Percentiles rank a stretch among this genome's conserved stretches.
phyloP scores from a whole-genome alignment of 2,888 invertebrate species.

The Drosophila cyrtoloma region DNA sequence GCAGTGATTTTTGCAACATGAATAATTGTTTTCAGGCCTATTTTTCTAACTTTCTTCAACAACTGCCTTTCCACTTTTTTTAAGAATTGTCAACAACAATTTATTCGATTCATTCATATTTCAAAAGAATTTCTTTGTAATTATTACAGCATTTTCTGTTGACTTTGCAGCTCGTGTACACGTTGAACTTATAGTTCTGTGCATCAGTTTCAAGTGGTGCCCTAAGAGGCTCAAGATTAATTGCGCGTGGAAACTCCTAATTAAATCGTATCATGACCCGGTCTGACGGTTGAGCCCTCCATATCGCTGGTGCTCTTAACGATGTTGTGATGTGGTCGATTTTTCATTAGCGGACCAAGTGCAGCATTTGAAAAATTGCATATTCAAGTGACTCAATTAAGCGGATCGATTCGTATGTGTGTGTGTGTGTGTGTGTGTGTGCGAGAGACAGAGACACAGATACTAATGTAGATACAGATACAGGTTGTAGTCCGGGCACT shows the following conservation, averaged over 20 bases:
- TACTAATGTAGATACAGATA: constrained; percentile 44
- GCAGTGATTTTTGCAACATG: not conserved
- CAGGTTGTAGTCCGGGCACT: constrained; percentile 70
- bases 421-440: not conserved
- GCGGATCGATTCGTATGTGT: constrained; percentile 25
- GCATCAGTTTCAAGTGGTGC: constrained; percentile 42
- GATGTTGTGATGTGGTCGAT: constrained; percentile 71
- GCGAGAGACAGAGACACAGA: constrained; percentile 22
- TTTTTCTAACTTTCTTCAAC: not conserved
- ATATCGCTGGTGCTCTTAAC: constrained; percentile 56
- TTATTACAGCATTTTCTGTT: not conserved
- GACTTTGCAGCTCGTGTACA: constrained; percentile 28
- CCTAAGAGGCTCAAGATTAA: constrained; percentile 77
- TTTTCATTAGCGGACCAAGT: constrained; percentile 61
- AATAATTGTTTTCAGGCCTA: not conserved
- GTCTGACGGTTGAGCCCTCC: constrained; percentile 1
- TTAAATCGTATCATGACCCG: constrained; percentile 80
- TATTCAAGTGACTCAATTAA: constrained; percentile 81
- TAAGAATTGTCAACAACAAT: not conserved
- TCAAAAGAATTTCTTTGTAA: not conserved
- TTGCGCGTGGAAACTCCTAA: constrained; percentile 83
- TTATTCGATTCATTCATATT: not conserved
- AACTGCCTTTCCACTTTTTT: not conserved
- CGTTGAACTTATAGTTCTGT: constrained; percentile 15
- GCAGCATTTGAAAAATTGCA: constrained; percentile 76